Conservation (phyloP, 2,888 invertebrate species). For the Drosophila infuscata region DNA sequence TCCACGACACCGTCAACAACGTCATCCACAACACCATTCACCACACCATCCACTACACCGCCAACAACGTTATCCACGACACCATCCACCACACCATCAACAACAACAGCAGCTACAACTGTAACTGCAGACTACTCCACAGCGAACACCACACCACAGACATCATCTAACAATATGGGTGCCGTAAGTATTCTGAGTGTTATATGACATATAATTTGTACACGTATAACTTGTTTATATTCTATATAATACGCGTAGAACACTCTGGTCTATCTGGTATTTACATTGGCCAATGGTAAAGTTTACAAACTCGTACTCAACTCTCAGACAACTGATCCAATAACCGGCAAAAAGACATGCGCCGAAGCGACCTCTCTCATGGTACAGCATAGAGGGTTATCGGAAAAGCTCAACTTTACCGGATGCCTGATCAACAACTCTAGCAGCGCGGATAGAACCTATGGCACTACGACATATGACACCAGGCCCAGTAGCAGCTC, state of each 20-base stretch:
- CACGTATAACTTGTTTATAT: constrained; percentile 19
- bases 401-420: constrained; percentile 9
- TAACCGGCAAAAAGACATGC: constrained; percentile 29
- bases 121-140: neutral
- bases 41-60: neutral
- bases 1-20: neutral
- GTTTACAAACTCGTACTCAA: constrained; percentile 18
- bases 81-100: neutral
- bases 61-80: too few species aligned
- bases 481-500: neutral
- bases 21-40: neutral
- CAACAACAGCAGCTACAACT: constrained; percentile 1
- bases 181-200: constrained; percentile 25
- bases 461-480: neutral
- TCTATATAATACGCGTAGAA: constrained; percentile 14
- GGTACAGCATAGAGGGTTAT: constrained; percentile 15
- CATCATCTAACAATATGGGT: neutral
- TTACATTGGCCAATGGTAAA: constrained; percentile 26
- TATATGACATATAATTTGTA: neutral
- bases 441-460: neutral
- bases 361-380: constrained; percentile 9
- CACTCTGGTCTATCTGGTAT: constrained; percentile 21
- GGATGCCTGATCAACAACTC: constrained; percentile 33
- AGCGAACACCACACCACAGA: neutral
- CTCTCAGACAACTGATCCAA: constrained; percentile 24